A percentile compares a stretch with the other conserved stretches of the same genome.
phyloP scores from a whole-genome alignment of 2,888 invertebrate species.

The Cryptus viduatorius region DNA sequence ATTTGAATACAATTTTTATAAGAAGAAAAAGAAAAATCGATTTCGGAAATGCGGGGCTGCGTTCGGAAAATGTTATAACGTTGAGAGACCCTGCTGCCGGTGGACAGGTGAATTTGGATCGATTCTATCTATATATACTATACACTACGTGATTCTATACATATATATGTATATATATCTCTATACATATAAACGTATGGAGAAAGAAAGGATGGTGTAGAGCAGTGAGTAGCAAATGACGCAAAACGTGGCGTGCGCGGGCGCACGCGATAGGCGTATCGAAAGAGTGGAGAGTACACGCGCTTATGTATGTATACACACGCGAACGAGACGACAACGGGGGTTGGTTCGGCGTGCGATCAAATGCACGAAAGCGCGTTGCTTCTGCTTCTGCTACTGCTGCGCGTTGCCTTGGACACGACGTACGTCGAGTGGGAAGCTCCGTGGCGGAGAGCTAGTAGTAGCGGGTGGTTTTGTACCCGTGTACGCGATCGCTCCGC shows the following conservation, averaged over 20 bases:
- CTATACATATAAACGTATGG: not conserved
- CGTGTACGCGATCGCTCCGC: constrained; percentile 68
- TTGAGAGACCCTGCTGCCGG: constrained; percentile 44
- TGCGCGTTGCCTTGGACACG: constrained; percentile 57
- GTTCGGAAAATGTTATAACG: constrained; percentile 37
- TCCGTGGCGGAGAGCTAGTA: constrained; percentile 32
- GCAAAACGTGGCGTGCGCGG: constrained; percentile 65
- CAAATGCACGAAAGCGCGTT: constrained; percentile 57
- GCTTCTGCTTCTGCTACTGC: constrained; percentile 47
- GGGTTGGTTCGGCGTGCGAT: constrained; percentile 35
- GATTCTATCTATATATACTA: constrained; percentile 60
- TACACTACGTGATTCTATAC: constrained; percentile 20
- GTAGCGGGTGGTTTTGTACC: constrained; percentile 37
- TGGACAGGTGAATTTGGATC: constrained; percentile 60
- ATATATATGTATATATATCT: not conserved
- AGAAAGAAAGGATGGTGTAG: constrained; percentile 16
- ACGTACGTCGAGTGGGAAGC: constrained; percentile 46
- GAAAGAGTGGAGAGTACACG: constrained; percentile 34
- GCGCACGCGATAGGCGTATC: constrained; percentile 56
- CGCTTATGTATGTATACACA: constrained; percentile 17
- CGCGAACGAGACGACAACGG: not conserved
- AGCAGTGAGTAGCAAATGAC: constrained; percentile 52
- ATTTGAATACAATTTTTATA: not conserved
- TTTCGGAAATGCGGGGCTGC: constrained; percentile 3
- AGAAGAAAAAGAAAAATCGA: constrained; percentile 8